Conservation (phyloP, 2,888 invertebrate genomes). For the Cistogaster globosa region DNA sequence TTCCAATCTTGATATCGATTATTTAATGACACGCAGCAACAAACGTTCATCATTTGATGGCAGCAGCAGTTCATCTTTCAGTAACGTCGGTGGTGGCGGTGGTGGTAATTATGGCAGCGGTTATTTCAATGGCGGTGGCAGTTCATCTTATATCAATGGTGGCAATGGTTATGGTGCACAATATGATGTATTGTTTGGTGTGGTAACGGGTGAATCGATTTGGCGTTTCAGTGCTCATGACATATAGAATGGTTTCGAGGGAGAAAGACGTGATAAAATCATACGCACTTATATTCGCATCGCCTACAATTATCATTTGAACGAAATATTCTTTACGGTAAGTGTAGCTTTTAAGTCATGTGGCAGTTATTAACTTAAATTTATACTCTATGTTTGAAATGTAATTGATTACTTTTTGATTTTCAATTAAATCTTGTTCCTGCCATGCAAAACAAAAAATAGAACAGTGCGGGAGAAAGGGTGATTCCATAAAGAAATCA, state of each 20-base stretch:
- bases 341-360: constrained; percentile 72
- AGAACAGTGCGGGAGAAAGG: too few relatives aligned
- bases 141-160: constrained; percentile 71
- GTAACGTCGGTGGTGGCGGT: constrained; percentile 58
- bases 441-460: not conserved
- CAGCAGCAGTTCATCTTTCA: constrained; percentile 65
- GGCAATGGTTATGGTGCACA: constrained; percentile 75
- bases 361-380: not conserved
- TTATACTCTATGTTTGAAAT: not conserved
- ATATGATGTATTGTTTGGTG: constrained; percentile 94
- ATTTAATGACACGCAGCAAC: constrained; percentile 81
- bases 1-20: constrained; percentile 86
- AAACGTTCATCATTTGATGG: constrained; percentile 83
- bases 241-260: constrained; percentile 92
- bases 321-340: constrained; percentile 97
- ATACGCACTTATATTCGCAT: constrained; percentile 96
- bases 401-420: too few relatives aligned
- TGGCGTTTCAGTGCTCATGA: constrained; percentile 94
- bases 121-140: constrained; percentile 69
- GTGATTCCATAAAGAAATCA: constrained; percentile 17
- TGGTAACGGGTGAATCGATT: constrained; percentile 95
- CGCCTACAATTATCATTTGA: constrained; percentile 96
- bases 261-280: constrained; percentile 93
- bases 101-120: constrained; percentile 69
- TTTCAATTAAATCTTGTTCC: constrained; percentile 24